Evolutionary conservation across 2,797 vertebrate genomes (phyloP).

Genomic region (Chelon labrosus): DNA sequence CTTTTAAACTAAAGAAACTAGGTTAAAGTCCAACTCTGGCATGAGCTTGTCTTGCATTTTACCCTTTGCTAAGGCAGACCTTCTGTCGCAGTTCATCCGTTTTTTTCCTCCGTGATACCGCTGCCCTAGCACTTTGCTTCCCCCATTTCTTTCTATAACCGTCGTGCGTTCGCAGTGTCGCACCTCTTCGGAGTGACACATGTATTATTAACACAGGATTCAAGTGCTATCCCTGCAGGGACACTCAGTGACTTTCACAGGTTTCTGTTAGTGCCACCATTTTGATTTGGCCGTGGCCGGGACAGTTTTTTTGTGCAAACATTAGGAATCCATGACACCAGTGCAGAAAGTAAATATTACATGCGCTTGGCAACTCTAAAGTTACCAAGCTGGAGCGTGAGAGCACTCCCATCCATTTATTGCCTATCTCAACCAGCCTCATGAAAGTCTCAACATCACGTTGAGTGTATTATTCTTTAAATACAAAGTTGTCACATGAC

Average conservation of each 20-base stretch:
- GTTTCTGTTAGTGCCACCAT: slow-evolving; percentile 66
- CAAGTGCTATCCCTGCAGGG: slow-evolving; percentile 62
- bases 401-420: slow-evolving; percentile 60
- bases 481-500: slow-evolving; percentile 32
- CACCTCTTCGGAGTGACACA: slow-evolving; percentile 68
- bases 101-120: slow-evolving; percentile 12
- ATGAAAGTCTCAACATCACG: slow-evolving; percentile 63
- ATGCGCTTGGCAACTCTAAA: slow-evolving; percentile 45
- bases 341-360: slow-evolving; percentile 71
- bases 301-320: slow-evolving; percentile 50
- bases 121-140: slow-evolving; percentile 37
- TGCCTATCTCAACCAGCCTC: slow-evolving; percentile 33
- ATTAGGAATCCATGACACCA: slow-evolving; percentile 67
- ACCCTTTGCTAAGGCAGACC: slow-evolving; percentile 9
- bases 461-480: slow-evolving; percentile 46
- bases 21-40: slow-evolving; percentile 33
- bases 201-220: slow-evolving; percentile 76
- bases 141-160: slow-evolving; percentile 25
- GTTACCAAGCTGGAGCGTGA: slow-evolving; percentile 40
- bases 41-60: slow-evolving; percentile 13
- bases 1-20: slow-evolving; percentile 57
- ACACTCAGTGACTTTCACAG: slow-evolving; percentile 76
- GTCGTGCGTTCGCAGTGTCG: slow-evolving; percentile 39
- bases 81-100: slow-evolving; percentile 33
- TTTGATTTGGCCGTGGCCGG: slow-evolving; percentile 69